A percentile compares a stretch with the other conserved stretches of the same genome.
phyloP scores from a whole-genome alignment of 2,888 invertebrate genomes.

The Esperia sulphurella region DNA sequence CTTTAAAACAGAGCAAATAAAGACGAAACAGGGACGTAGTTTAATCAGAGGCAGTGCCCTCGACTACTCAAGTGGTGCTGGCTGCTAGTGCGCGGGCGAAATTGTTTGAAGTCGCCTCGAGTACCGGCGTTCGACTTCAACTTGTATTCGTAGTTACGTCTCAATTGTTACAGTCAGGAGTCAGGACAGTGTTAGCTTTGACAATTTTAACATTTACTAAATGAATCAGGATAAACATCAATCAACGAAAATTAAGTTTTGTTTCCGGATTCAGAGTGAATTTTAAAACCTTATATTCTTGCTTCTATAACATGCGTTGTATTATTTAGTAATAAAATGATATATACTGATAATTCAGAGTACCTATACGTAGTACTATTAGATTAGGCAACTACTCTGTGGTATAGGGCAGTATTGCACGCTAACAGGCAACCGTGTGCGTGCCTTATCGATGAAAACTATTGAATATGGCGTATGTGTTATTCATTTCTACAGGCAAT shows the following conservation, averaged over 20 bases:
- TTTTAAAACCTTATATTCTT: too few species aligned
- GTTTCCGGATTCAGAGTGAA: too few species aligned
- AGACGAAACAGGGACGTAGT: conserved; percentile 36
- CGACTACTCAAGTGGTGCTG: conserved; percentile 43
- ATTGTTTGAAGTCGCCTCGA: conserved; percentile 52
- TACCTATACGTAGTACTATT: too few species aligned
- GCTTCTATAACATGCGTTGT: too few species aligned
- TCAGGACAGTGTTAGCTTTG: not conserved
- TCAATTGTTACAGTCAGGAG: conserved; percentile 4
- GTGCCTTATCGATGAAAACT: conserved; percentile 6
- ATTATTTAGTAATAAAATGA: too few species aligned
- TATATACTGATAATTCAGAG: too few species aligned
- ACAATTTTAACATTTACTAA: too few species aligned
- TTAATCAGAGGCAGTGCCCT: conserved; percentile 62
- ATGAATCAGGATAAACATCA: too few species aligned
- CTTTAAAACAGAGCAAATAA: conserved; percentile 35
- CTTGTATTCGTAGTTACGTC: conserved; percentile 3
- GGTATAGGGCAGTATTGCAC: too few species aligned
- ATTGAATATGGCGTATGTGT: not conserved
- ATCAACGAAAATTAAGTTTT: too few species aligned
- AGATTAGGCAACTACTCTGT: too few species aligned
- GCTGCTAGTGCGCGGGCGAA: conserved; percentile 33
- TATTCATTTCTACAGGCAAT: not conserved
- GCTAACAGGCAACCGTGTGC: not conserved
- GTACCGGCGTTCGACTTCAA: conserved; percentile 23